phyloP scores from a whole-genome alignment of 2,797 vertebrate species.

The Ptychadena robeensis region DNA sequence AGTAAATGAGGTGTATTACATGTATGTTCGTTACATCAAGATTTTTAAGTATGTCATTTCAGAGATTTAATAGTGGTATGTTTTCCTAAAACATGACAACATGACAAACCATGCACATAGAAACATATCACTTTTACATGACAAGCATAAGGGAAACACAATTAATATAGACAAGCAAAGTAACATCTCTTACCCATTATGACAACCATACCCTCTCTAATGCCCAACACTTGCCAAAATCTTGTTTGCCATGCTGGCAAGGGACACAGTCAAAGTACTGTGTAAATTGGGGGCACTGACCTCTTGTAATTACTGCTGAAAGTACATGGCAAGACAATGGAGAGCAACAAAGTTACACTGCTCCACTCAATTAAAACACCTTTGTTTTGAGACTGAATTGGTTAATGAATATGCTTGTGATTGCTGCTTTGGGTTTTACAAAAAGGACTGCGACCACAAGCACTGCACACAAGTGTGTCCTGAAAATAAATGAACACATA shows the following conservation, averaged over 20 bases:
- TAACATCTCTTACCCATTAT: not conserved
- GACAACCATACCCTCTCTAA: constrained; percentile 23
- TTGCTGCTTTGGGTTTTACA: constrained; percentile 14
- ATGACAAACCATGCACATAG: not conserved
- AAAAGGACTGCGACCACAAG: not conserved
- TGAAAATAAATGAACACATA: not conserved
- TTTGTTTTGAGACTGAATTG: constrained; percentile 42
- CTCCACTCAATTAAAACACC: constrained; percentile 54
- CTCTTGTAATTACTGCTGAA: constrained; percentile 59
- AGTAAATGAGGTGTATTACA: too few relatives aligned
- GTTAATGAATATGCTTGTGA: constrained; percentile 4
- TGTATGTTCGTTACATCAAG: not conserved
- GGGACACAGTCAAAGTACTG: constrained; percentile 39
- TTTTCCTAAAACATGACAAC: too few relatives aligned
- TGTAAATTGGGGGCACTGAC: constrained; percentile 61
- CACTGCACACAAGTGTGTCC: not conserved
- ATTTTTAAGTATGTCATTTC: not conserved
- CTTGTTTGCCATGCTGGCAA: constrained; percentile 49
- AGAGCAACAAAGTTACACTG: constrained; percentile 43
- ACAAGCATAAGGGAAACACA: not conserved
- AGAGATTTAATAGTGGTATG: not conserved
- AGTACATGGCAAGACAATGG: constrained; percentile 58
- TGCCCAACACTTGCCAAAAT: constrained; percentile 55
- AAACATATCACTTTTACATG: not conserved
- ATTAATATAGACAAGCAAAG: not conserved